phyloP scores from a whole-genome alignment of 2,888 invertebrate species.

The Chaitophorus viminalis region DNA sequence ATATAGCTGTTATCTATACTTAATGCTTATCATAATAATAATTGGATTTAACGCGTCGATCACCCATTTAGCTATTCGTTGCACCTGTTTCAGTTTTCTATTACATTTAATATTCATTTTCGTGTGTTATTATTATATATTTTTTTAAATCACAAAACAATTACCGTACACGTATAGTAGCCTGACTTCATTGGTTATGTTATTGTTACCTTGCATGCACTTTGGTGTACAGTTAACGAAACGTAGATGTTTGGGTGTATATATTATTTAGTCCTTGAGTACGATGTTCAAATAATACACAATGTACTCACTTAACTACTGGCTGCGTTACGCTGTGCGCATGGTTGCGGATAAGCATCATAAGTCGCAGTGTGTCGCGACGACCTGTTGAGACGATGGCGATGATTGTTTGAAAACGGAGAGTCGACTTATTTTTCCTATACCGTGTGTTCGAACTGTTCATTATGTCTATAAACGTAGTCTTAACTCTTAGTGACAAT shows the following conservation, averaged over 20 bases:
- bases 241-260: no score
- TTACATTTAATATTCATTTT: no score
- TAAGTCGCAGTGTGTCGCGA: background rate
- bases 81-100: no score
- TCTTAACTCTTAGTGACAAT: no score
- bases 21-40: no score
- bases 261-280: slow-evolving; percentile 31
- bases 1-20: no score
- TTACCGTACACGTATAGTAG: background rate
- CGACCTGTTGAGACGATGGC: background rate
- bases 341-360: background rate
- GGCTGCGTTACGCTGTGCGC: slow-evolving; percentile 3
- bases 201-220: background rate
- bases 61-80: no score
- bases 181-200: background rate
- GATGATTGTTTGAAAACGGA: background rate
- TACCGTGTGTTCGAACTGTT: background rate
- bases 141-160: no score
- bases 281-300: background rate
- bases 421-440: background rate
- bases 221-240: background rate
- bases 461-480: no score
- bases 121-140: no score
- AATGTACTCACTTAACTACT: slow-evolving; percentile 26
- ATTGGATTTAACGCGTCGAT: no score